Evolutionary conservation across 2,888 invertebrate species (phyloP).

Genomic region (Scelioninae gen. 1): DNA sequence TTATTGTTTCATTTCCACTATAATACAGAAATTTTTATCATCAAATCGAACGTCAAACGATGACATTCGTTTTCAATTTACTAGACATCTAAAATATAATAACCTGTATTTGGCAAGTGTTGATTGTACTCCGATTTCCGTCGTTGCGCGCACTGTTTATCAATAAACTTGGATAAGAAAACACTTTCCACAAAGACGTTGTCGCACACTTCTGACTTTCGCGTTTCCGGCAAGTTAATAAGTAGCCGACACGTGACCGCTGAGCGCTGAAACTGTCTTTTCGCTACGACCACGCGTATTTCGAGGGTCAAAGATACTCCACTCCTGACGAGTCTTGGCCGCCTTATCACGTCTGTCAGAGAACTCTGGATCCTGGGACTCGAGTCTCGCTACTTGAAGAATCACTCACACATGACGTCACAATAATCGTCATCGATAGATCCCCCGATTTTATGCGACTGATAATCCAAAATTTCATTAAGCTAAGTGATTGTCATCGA

Average conservation of each 20-base stretch:
- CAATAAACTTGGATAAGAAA: conserved; percentile 2
- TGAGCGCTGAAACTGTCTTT: neutral
- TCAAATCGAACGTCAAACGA: neutral
- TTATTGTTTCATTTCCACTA: too few species aligned
- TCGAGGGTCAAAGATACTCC: neutral
- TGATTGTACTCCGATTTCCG: conserved; percentile 13
- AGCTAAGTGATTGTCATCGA: neutral
- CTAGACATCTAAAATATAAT: conserved; percentile 8
- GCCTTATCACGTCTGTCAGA: conserved; percentile 43
- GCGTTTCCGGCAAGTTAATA: conserved; percentile 5
- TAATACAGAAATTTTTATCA: neutral
- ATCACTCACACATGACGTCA: conserved; percentile 49
- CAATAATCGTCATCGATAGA: conserved; percentile 31
- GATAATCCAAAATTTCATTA: conserved; percentile 35
- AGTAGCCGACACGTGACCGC: neutral
- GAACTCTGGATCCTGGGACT: conserved; percentile 29
- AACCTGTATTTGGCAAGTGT: conserved; percentile 30
- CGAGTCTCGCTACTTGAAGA: conserved; percentile 49
- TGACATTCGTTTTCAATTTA: conserved; percentile 14
- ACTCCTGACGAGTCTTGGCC: neutral
- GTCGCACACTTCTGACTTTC: neutral
- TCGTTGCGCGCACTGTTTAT: conserved; percentile 2
- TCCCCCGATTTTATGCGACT: conserved; percentile 25
- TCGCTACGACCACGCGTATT: neutral
- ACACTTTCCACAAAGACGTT: neutral